Conservation (phyloP, 2,888 invertebrate genomes). For the Cosmopolites sordidus region DNA sequence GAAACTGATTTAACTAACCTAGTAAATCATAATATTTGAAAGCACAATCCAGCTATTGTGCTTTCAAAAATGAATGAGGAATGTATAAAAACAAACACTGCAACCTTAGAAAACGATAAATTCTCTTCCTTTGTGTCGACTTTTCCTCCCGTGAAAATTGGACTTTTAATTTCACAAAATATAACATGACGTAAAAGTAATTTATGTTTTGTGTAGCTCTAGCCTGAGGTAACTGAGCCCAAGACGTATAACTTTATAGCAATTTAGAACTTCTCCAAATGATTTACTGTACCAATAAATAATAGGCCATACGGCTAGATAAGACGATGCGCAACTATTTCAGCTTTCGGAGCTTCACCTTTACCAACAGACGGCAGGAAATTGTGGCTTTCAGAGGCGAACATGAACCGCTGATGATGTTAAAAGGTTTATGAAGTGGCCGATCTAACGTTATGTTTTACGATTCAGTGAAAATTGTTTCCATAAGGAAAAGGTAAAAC, state of each 20-base stretch:
- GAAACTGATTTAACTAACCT: too few species aligned
- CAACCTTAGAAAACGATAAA: too few species aligned
- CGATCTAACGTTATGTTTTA: too few species aligned
- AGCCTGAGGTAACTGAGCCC: constrained; percentile 5
- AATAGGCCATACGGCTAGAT: constrained; percentile 21
- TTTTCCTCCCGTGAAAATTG: constrained; percentile 6
- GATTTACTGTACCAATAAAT: constrained; percentile 19
- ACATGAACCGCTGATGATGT: constrained; percentile 5
- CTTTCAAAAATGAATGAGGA: too few species aligned
- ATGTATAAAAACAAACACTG: too few species aligned
- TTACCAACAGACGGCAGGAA: constrained; percentile 11
- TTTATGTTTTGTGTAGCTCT: constrained; percentile 15
- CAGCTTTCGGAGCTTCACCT: constrained; percentile 14
- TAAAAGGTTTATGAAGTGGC: background rate
- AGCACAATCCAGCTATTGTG: too few species aligned
- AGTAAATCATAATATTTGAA: too few species aligned
- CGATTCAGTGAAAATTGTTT: too few species aligned
- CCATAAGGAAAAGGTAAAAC: too few species aligned
- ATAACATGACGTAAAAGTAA: constrained; percentile 11
- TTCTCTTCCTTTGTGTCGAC: constrained; percentile 2
- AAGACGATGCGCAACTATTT: constrained; percentile 14
- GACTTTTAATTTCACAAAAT: constrained; percentile 19
- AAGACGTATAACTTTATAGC: constrained; percentile 15
- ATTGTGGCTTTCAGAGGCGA: constrained; percentile 10
- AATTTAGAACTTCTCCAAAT: constrained; percentile 20